Evolutionary conservation across 2,113 vertebrate genomes (phyloP).

Genomic region (Anarrhichthys ocellatus): DNA sequence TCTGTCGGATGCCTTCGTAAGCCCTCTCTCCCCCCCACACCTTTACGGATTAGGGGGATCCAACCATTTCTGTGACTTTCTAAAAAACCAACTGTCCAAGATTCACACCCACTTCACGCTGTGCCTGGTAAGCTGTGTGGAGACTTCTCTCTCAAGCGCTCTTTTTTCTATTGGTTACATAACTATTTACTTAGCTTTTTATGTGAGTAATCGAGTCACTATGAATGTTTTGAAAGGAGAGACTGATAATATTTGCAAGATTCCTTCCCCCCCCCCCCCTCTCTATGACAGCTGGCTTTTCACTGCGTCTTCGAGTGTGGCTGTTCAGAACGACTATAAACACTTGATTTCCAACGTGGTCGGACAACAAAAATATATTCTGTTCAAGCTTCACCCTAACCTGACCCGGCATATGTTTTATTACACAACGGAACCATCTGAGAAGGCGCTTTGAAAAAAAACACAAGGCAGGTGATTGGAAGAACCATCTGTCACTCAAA

Average conservation of each 20-base stretch:
- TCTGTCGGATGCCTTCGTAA: not conserved
- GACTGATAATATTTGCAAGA: not conserved
- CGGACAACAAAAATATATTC: not conserved
- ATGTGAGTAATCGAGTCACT: not conserved
- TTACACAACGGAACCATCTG: too few species aligned
- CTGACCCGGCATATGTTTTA: too few species aligned
- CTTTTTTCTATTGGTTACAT: too few species aligned
- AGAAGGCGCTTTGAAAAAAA: too few species aligned
- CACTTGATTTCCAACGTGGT: not conserved
- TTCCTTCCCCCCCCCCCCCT: not conserved
- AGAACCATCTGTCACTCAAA: too few species aligned
- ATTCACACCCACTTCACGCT: not conserved
- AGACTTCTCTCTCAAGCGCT: not conserved
- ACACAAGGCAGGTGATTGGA: too few species aligned
- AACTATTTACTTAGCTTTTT: not conserved
- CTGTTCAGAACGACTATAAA: not conserved
- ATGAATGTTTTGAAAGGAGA: not conserved
- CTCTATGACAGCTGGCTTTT: not conserved
- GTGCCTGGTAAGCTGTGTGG: not conserved
- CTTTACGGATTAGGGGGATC: not conserved
- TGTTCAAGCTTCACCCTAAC: not conserved
- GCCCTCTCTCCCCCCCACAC: not conserved
- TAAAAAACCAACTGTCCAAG: not conserved
- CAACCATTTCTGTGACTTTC: not conserved
- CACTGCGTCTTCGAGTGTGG: not conserved